Evolutionary conservation across 2,797 vertebrate genomes (phyloP).

Genomic region (Podarcis lilfordi): DNA sequence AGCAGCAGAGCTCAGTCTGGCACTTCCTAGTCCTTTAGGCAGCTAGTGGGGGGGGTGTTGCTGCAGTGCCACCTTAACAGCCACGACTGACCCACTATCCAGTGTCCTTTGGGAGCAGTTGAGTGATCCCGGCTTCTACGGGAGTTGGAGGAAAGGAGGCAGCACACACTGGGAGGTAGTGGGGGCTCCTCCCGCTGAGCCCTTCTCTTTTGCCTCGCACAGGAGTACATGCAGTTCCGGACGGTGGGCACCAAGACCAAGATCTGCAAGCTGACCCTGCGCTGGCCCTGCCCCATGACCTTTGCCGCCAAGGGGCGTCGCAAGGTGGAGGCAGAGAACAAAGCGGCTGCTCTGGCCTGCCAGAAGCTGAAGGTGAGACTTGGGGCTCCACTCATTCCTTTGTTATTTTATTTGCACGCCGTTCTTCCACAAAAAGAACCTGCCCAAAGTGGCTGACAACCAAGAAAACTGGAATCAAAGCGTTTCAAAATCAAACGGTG

Average conservation of each 20-base stretch:
- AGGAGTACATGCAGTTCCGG: conserved; percentile 87
- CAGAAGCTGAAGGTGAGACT: conserved; percentile 88
- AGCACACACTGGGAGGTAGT: too few species aligned
- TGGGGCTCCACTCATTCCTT: too few species aligned
- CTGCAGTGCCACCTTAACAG: too few species aligned
- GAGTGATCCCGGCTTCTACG: background rate
- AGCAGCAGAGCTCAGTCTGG: background rate
- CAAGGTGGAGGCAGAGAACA: conserved; percentile 85
- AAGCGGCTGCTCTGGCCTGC: conserved; percentile 90
- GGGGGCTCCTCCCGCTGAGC: too few species aligned
- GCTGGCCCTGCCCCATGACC: conserved; percentile 90
- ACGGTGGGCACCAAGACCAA: conserved; percentile 85
- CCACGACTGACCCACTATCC: fast-evolving
- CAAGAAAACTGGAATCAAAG: too few species aligned
- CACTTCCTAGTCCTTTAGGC: background rate
- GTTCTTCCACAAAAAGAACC: too few species aligned
- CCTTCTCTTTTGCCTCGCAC: background rate
- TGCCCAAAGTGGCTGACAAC: too few species aligned
- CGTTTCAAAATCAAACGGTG: too few species aligned
- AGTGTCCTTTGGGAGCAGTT: background rate
- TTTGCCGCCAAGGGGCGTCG: conserved; percentile 86
- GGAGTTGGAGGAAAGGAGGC: background rate
- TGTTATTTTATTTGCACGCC: too few species aligned
- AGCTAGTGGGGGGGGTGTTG: too few species aligned
- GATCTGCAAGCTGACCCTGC: conserved; percentile 85